Base-by-base conservation (phyloP, 2,888 invertebrate genomes). In the Cordilura impudica region DNA sequence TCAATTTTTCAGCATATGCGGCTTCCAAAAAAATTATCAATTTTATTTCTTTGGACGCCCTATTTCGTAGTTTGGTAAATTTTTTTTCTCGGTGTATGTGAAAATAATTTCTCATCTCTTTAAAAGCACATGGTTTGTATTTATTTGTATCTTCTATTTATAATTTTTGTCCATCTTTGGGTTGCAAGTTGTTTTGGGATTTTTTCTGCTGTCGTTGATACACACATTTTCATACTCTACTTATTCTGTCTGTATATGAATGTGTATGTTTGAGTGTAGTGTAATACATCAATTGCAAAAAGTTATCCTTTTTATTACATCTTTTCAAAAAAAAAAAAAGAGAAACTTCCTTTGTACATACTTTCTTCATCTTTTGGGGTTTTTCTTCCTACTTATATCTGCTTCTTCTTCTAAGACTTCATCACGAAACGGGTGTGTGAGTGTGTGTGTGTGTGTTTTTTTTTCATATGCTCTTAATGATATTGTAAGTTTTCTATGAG, bases 231-330 rank as follows among this genome's bases (percentile, higher is more conserved):
- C n/a, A n/a, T n/a, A 31, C 69, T 67, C 63, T 70, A 63, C 58
- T 74, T 39, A 47, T 63, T 31, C 16, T 77, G 10, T 58, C 16
- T 56, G n/a, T 63, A 8, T 67, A 26, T 54, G 2, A 53, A 18
- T 31, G 18, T 23, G 16, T 43, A 51, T 70, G 56, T 58, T 45
- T 70, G 63, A 47, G 69, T 54, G 43, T 61, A 51, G 49, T 85
- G 87, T 87, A 87, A 87, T 87, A 87, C 87, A 87, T 87, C 87
- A 87, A 87, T 87, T 87, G 87, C 88, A 87, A 88, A 87, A 87
- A 87, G 84, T 86, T 87, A 88, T 87, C 84, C 88, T 86, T 84
- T 87, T 79, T 70, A 49, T 60, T 70, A 70, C 39, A 78, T 79
- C 74, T 75, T 67, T 71, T 75, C 71, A 45, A 45, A 53, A 58